Evolutionary conservation across 1,140 invertebrate species (phyloP).

Genomic region (Penaeus chinensis): DNA sequence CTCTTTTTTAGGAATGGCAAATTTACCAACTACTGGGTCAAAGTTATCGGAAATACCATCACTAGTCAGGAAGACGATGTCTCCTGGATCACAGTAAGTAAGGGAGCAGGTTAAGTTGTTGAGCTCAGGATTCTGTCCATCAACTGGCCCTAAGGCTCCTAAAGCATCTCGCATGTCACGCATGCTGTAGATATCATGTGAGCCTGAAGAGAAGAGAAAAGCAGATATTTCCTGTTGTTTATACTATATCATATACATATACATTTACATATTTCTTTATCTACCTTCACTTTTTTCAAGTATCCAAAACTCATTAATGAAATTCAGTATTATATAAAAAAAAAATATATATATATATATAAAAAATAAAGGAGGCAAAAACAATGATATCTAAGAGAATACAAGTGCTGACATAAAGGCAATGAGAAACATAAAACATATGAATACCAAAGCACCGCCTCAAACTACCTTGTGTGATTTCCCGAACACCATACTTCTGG

Average conservation of each 20-base stretch:
- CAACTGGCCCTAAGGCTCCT: slow-evolving; percentile 89
- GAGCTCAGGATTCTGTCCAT: slow-evolving; percentile 88
- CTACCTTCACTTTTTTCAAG: neutral
- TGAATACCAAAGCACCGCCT: slow-evolving; percentile 15
- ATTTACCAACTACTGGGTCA: slow-evolving; percentile 93
- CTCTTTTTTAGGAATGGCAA: slow-evolving; percentile 76
- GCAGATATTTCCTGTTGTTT: neutral
- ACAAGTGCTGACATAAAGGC: too few relatives aligned
- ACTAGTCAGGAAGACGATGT: slow-evolving; percentile 89
- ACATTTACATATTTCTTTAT: neutral
- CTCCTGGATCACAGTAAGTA: slow-evolving; percentile 84
- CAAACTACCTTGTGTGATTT: slow-evolving; percentile 76
- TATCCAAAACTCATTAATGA: neutral
- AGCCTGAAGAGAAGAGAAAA: slow-evolving; percentile 72
- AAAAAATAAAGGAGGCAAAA: too few relatives aligned
- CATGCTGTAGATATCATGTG: slow-evolving; percentile 90
- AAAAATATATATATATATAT: too few relatives aligned
- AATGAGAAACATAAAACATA: slow-evolving; percentile 11
- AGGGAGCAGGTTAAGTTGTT: slow-evolving; percentile 91
- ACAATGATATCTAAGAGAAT: too few relatives aligned
- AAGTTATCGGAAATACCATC: slow-evolving; percentile 96
- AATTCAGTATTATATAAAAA: too few relatives aligned
- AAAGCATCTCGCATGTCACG: slow-evolving; percentile 92
- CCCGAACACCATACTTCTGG: slow-evolving; percentile 78
- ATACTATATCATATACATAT: neutral